Conservation (phyloP, 2,888 invertebrate species). For the Sphaerophoria taeniata region DNA sequence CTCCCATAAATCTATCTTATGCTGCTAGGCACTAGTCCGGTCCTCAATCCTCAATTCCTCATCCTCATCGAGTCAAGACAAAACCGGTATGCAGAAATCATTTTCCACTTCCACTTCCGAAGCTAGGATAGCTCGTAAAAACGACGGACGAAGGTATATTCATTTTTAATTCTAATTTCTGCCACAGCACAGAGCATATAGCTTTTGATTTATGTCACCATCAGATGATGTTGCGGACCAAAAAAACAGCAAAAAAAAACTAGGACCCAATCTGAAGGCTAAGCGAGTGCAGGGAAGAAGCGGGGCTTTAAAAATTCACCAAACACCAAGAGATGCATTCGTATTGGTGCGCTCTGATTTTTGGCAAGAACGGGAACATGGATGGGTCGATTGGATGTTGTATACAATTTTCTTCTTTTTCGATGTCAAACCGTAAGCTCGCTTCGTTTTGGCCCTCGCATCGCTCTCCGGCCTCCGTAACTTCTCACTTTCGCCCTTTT, state of each 20-base stretch:
- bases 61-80: neutral
- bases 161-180: conserved; percentile 62
- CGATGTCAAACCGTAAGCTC: conserved; percentile 44
- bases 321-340: conserved; percentile 25
- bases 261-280: neutral
- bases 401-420: conserved; percentile 25
- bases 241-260: neutral
- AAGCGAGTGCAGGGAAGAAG: neutral
- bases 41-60: no score
- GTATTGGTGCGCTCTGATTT: conserved; percentile 49
- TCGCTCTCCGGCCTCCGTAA: conserved; percentile 11
- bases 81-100: conserved; percentile 23
- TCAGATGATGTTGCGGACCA: conserved; percentile 23
- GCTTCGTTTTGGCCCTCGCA: conserved; percentile 10
- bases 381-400: neutral
- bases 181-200: conserved; percentile 41
- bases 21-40: neutral
- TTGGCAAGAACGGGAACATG: neutral
- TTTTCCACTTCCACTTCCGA: conserved; percentile 28
- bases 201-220: conserved; percentile 74
- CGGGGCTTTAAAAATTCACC: conserved; percentile 1
- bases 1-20: conserved; percentile 27
- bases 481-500: conserved; percentile 73
- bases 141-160: neutral
- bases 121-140: conserved; percentile 22